These are phyloP conservation scores for Eclectus roratus DNA, from an alignment of 2,113 vertebrate genomes.

Conservation along the genomic window DNA sequence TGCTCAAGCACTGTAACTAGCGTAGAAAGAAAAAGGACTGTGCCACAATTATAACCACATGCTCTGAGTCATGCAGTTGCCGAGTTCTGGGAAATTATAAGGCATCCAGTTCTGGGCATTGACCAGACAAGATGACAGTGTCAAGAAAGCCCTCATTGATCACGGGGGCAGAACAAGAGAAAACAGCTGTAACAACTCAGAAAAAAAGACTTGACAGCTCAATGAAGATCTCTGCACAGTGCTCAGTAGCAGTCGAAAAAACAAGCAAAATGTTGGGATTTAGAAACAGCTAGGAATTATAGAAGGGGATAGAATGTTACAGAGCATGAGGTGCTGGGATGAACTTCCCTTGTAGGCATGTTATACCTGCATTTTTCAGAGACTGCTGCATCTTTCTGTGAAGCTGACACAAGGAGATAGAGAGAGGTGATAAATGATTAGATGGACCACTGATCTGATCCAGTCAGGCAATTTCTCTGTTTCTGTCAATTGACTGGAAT, in stretches of 20 bases:
- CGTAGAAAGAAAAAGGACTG: slow-evolving; percentile 45
- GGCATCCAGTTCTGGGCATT: slow-evolving; percentile 53
- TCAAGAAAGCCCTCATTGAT: slow-evolving; percentile 61
- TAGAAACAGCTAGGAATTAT: background rate
- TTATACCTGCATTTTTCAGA: background rate
- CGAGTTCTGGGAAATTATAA: slow-evolving; percentile 61
- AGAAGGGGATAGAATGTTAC: background rate
- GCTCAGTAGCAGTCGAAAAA: background rate
- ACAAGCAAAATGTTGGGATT: slow-evolving; percentile 28
- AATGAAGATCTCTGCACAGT: slow-evolving; percentile 30
- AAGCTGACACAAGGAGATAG: background rate
- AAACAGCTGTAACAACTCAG: slow-evolving; percentile 61
- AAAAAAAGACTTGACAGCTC: slow-evolving; percentile 59
- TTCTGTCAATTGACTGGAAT: slow-evolving; percentile 18
- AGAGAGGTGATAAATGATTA: background rate
- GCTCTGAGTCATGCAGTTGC: slow-evolving; percentile 58
- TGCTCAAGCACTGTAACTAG: slow-evolving; percentile 51
- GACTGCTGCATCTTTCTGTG: background rate
- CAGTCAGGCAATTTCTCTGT: background rate
- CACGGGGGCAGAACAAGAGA: slow-evolving; percentile 60
- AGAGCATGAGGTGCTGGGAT: background rate
- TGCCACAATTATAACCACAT: slow-evolving; percentile 63
- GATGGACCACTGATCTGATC: slow-evolving; percentile 4
- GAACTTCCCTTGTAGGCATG: background rate
- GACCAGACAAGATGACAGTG: slow-evolving; percentile 66